Evolutionary conservation across 2,113 vertebrate species (phyloP).

Genomic region (Promerops cafer): DNA sequence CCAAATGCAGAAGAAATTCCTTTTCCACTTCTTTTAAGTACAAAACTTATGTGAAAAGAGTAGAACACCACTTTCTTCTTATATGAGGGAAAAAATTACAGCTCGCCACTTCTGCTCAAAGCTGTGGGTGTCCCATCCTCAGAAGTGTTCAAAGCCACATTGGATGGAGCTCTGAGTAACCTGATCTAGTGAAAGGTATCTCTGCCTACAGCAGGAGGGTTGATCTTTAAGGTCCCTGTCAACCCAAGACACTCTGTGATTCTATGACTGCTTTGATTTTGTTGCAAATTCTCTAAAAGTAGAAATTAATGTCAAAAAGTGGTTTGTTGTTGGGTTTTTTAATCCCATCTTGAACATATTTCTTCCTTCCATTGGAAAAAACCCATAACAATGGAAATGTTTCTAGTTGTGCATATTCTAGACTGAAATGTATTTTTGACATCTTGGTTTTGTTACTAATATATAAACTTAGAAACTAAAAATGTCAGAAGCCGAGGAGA

Average conservation of each 20-base stretch:
- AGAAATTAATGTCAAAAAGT: background rate
- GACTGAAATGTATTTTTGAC: background rate
- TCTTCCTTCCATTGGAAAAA: background rate
- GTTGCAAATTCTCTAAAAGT: background rate
- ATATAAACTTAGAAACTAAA: background rate
- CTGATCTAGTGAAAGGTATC: background rate
- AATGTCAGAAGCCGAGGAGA: background rate
- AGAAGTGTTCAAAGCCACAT: accelerated
- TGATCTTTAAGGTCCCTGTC: background rate
- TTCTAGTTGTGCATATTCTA: background rate
- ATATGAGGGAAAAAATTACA: background rate
- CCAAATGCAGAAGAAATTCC: background rate
- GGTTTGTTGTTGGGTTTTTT: background rate
- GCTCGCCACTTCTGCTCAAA: background rate
- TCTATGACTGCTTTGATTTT: background rate
- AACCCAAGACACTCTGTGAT: background rate
- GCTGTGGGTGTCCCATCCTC: background rate
- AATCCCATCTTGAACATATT: background rate
- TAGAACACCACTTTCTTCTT: background rate
- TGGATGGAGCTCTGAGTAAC: background rate
- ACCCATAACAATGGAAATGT: background rate
- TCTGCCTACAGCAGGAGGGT: background rate
- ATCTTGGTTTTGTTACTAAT: background rate
- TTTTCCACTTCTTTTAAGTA: background rate
- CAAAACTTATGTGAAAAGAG: background rate